Evolutionary conservation across 1,140 invertebrate genomes (phyloP).

Genomic region (Thereuonema tuberculata): DNA sequence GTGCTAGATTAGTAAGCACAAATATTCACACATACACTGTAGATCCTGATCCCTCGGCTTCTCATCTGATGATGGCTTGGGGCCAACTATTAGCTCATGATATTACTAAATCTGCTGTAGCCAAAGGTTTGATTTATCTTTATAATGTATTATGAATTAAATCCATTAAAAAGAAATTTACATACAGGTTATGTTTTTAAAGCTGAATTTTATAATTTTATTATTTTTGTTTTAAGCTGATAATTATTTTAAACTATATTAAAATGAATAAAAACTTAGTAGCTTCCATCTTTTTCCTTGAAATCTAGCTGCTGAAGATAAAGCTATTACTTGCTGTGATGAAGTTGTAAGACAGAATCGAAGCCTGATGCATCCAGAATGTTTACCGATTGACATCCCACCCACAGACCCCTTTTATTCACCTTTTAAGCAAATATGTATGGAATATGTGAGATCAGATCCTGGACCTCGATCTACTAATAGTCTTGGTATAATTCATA

Average conservation of each 20-base stretch:
- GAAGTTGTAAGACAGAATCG: conserved; percentile 10
- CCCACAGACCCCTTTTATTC: conserved; percentile 63
- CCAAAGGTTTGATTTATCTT: neutral
- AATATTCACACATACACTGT: neutral
- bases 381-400: conserved; percentile 74
- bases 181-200: no score
- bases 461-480: conserved; percentile 23
- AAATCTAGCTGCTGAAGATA: no score
- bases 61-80: neutral
- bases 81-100: neutral
- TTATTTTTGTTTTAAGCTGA: no score
- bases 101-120: neutral
- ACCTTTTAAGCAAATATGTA: conserved; percentile 50
- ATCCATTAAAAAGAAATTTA: no score
- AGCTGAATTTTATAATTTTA: no score
- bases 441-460: conserved; percentile 69
- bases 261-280: no score
- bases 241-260: no score
- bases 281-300: no score
- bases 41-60: neutral
- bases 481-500: neutral
- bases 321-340: conserved; percentile 22
- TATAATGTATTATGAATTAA: no score
- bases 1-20: neutral
- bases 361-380: conserved; percentile 35